phyloP scores from a whole-genome alignment of 2,888 invertebrate genomes.

The Mesodorylaimus sp. region DNA sequence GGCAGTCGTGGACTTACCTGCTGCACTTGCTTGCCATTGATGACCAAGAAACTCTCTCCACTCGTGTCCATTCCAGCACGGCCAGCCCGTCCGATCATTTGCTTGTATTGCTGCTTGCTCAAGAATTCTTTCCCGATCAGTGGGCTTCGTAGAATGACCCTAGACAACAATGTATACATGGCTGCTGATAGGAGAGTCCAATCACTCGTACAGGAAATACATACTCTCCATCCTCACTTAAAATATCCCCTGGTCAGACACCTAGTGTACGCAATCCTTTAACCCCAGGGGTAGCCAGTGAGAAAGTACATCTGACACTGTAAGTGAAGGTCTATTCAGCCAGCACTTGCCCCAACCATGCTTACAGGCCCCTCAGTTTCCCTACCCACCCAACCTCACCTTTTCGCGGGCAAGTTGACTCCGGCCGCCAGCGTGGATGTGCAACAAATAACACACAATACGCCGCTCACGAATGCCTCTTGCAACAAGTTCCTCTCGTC shows the following conservation, averaged over 20 bases:
- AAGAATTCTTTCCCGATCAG: slow-evolving; percentile 56
- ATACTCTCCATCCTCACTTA: not conserved
- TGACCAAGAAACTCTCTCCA: slow-evolving; percentile 73
- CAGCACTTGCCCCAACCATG: too few relatives aligned
- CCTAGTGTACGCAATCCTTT: too few relatives aligned
- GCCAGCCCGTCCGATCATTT: slow-evolving; percentile 88
- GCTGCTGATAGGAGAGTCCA: not conserved
- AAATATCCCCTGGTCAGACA: too few relatives aligned
- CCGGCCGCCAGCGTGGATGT: slow-evolving; percentile 95
- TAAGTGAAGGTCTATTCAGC: too few relatives aligned
- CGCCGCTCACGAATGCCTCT: slow-evolving; percentile 44
- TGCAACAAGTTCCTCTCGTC: slow-evolving; percentile 71
- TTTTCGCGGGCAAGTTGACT: slow-evolving; percentile 77
- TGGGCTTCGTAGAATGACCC: slow-evolving; percentile 61
- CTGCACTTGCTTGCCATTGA: slow-evolving; percentile 41
- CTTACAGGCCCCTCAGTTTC: too few relatives aligned
- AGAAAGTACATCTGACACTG: too few relatives aligned
- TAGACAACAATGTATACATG: slow-evolving; percentile 14
- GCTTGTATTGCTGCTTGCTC: slow-evolving; percentile 61
- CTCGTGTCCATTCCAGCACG: slow-evolving; percentile 61
- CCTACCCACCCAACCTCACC: slow-evolving; percentile 30
- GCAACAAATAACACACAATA: slow-evolving; percentile 70
- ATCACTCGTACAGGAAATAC: not conserved
- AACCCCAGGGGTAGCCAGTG: too few relatives aligned
- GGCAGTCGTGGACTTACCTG: slow-evolving; percentile 23